These are phyloP conservation scores for Heliothis peltigera DNA, from an alignment of 2,888 invertebrate genomes.

Conservation along the genomic window DNA sequence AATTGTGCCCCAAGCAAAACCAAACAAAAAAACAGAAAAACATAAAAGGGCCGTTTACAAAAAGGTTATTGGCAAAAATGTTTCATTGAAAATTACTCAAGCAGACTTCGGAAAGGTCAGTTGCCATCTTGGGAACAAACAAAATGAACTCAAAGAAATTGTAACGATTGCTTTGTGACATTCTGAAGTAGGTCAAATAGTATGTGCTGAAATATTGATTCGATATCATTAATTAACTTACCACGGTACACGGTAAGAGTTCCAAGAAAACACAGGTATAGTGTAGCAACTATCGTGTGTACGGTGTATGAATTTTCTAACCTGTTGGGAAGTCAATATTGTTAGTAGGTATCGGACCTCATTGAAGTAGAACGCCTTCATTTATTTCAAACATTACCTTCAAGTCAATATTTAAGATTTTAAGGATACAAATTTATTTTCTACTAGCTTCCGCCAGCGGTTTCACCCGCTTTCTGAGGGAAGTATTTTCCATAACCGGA, in stretches of 20 bases:
- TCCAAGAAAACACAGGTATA: not conserved
- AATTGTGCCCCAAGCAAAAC: conserved; percentile 7
- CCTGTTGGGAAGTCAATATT: not conserved
- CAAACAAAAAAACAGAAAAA: conserved; percentile 35
- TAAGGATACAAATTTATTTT: too few relatives aligned
- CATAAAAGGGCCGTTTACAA: conserved; percentile 33
- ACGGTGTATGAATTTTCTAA: not conserved
- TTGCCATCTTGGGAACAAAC: conserved; percentile 42
- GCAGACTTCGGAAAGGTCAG: conserved; percentile 42
- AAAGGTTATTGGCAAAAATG: conserved; percentile 48
- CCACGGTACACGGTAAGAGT: not conserved
- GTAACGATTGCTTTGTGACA: conserved; percentile 43
- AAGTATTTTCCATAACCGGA: too few relatives aligned
- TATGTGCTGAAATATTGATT: conserved; percentile 48
- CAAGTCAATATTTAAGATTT: too few relatives aligned
- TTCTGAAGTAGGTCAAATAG: conserved; percentile 52
- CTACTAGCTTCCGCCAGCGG: too few relatives aligned
- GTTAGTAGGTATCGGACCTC: not conserved
- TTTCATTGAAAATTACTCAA: conserved; percentile 48
- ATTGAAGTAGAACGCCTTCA: not conserved
- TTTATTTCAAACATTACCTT: too few relatives aligned
- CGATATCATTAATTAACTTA: conserved; percentile 36
- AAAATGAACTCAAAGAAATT: conserved; percentile 37
- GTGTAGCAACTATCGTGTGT: conserved; percentile 28
- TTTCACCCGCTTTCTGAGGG: too few relatives aligned